These are phyloP conservation scores for Oopsacas minuta DNA, from an alignment of 37 sponge, comb jelly and placozoan species.

Conservation along the genomic window DNA sequence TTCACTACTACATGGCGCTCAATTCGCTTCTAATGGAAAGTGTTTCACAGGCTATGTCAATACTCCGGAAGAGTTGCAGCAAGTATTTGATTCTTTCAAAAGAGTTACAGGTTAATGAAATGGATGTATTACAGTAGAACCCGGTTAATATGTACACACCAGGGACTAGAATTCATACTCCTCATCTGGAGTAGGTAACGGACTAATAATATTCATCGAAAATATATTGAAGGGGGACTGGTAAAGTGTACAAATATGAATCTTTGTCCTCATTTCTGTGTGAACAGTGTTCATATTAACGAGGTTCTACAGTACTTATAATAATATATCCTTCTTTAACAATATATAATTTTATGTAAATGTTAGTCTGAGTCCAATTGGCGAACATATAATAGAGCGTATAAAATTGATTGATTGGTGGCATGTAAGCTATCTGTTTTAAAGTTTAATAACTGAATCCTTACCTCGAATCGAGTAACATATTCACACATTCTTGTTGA, in stretches of 20 bases:
- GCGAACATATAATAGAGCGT: not conserved
- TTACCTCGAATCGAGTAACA: not conserved
- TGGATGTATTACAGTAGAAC: not conserved
- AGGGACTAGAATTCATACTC: no score
- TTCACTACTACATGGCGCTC: not conserved
- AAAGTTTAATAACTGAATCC: constrained; percentile 19
- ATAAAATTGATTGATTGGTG: not conserved
- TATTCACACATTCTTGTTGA: not conserved
- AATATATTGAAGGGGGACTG: no score
- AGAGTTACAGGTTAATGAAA: not conserved
- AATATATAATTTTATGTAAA: not conserved
- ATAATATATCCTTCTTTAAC: not conserved
- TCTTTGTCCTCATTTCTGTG: no score
- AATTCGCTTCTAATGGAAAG: constrained; percentile 11
- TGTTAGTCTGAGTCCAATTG: not conserved
- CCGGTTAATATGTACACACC: not conserved
- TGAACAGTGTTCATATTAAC: no score
- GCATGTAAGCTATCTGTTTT: not conserved
- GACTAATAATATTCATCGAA: no score
- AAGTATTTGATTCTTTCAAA: not conserved
- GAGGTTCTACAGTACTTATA: no score
- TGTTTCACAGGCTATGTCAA: not conserved
- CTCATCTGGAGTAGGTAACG: no score
- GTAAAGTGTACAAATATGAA: no score
- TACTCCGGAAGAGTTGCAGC: not conserved